These are phyloP conservation scores for Ictalurus punctatus DNA, from an alignment of 2,113 vertebrate genomes.

Conservation along the genomic window DNA sequence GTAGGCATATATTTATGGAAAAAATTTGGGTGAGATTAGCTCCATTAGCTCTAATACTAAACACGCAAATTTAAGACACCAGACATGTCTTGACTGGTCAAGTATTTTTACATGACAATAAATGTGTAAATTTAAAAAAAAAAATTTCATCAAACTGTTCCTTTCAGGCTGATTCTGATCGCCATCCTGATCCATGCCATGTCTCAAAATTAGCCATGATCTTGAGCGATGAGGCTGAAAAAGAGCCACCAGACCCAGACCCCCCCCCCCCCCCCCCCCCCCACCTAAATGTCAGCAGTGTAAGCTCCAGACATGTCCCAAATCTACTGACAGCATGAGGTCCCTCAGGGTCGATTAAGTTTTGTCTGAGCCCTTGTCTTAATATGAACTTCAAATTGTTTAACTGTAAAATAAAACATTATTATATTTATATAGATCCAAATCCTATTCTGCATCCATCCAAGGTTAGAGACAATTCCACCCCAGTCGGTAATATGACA, in stretches of 20 bases:
- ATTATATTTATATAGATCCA: not conserved
- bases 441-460: not conserved
- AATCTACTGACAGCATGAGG: constrained; percentile 63
- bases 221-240: constrained; percentile 33
- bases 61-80: not conserved
- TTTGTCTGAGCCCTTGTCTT: constrained; percentile 69
- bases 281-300: constrained; percentile 58
- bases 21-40: not conserved
- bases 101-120: not conserved
- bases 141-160: not conserved
- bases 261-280: not conserved
- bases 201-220: constrained; percentile 21
- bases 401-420: constrained; percentile 35
- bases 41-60: not conserved
- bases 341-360: constrained; percentile 68
- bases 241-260: constrained; percentile 30
- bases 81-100: not conserved
- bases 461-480: not conserved
- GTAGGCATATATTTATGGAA: not conserved
- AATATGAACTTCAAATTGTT: constrained; percentile 67
- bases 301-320: constrained; percentile 58
- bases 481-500: not conserved
- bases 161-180: not conserved
- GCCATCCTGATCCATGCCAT: not conserved
- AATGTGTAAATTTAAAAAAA: too few species aligned